These are phyloP conservation scores for Rhynchonycteris naso DNA, from an alignment of 2,797 vertebrate species.

Conservation along the genomic window DNA sequence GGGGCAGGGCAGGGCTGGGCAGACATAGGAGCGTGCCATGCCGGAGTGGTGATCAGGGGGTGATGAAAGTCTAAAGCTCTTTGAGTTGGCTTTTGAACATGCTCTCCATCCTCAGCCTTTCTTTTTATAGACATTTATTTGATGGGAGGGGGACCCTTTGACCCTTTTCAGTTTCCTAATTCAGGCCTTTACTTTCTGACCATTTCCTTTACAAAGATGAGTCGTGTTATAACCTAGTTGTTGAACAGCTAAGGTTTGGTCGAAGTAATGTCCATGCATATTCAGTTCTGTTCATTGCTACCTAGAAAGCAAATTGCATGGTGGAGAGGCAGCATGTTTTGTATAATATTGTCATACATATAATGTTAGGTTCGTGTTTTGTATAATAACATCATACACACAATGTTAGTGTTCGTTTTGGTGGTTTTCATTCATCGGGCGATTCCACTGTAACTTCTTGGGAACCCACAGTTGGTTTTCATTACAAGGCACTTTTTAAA, in stretches of 20 bases:
- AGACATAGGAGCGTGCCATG: neutral
- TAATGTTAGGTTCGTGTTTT: neutral
- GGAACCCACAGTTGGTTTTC: neutral
- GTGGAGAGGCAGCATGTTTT: neutral
- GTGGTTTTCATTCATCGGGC: neutral
- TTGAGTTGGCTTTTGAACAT: neutral
- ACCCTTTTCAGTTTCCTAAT: neutral
- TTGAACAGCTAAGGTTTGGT: neutral
- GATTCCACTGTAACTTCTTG: neutral
- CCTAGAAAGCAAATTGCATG: neutral
- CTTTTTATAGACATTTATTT: neutral
- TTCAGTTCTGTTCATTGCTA: neutral
- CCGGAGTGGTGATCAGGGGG: neutral
- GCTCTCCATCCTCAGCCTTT: neutral
- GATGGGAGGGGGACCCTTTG: neutral
- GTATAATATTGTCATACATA: neutral
- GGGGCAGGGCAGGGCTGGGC: no score
- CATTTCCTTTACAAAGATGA: neutral
- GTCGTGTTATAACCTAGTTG: neutral
- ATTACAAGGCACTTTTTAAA: constrained; percentile 7
- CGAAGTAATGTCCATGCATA: neutral
- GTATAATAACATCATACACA: neutral
- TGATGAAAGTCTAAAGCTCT: neutral
- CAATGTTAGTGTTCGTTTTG: neutral
- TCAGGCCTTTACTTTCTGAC: neutral